Conservation (phyloP, 1,140 invertebrate species). For the Apis cerana region DNA sequence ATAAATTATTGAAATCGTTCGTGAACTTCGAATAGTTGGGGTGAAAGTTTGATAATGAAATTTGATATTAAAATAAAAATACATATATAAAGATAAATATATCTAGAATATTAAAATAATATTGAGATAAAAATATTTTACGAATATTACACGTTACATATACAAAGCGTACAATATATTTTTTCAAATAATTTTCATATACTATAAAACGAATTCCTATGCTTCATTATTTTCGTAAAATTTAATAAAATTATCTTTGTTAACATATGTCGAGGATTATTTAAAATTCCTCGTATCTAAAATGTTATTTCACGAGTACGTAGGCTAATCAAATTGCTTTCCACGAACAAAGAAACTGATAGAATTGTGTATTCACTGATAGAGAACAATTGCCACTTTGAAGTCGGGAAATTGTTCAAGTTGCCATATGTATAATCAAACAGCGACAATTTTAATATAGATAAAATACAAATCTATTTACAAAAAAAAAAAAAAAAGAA, state of each 20-base stretch:
- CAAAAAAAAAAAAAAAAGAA: no score
- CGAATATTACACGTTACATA: neutral
- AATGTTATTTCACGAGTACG: constrained; percentile 1
- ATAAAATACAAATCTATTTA: neutral
- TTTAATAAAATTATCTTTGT: neutral
- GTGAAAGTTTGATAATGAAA: neutral
- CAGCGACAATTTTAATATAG: neutral
- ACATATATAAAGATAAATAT: neutral
- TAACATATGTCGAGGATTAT: neutral
- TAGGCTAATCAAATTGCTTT: neutral
- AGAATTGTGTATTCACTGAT: neutral
- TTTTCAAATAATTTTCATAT: no score
- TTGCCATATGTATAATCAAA: neutral
- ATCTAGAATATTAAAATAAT: neutral
- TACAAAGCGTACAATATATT: neutral
- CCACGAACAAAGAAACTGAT: neutral
- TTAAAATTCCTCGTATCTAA: neutral
- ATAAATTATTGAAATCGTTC: neutral
- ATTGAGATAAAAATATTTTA: neutral
- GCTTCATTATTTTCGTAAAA: neutral
- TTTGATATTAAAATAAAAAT: neutral
- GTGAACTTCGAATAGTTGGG: no score
- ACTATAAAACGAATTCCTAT: no score
- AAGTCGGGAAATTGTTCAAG: neutral
- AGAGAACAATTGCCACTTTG: neutral